A percentile compares a stretch with the other conserved stretches of the same genome.
These are phyloP conservation scores for Mormoops blainvillei DNA, from an alignment of 2,113 vertebrate species.

Conservation along the genomic window DNA sequence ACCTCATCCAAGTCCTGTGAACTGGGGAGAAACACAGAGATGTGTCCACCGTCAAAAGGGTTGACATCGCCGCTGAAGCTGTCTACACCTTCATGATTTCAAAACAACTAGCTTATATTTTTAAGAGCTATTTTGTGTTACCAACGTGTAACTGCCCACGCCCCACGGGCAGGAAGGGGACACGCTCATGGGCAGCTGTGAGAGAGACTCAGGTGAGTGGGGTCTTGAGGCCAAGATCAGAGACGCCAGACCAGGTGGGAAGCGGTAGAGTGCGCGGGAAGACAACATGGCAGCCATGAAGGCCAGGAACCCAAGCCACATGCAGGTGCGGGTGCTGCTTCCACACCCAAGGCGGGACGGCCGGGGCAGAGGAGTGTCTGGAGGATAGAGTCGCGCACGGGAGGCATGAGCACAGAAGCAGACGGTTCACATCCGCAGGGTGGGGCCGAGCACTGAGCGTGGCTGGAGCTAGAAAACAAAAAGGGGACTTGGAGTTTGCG, in stretches of 20 bases:
- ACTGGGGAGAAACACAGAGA: background rate
- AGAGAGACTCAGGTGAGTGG: background rate
- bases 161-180: background rate
- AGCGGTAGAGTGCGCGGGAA: background rate
- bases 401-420: background rate
- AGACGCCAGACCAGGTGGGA: background rate
- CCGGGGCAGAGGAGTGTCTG: background rate
- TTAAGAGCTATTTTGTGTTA: background rate
- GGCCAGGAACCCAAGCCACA: background rate
- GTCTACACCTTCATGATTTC: background rate
- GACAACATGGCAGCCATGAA: background rate
- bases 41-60: background rate
- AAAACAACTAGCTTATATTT: background rate
- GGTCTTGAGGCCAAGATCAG: background rate
- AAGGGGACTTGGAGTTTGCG: background rate
- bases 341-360: background rate
- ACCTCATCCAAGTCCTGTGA: background rate
- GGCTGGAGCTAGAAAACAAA: background rate
- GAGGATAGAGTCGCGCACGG: background rate
- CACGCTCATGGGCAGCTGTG: background rate
- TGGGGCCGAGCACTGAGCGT: too few relatives aligned
- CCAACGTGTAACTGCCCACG: background rate
- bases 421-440: fast-evolving
- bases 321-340: background rate
- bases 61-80: background rate